phyloP scores from a whole-genome alignment of 2,888 invertebrate genomes.

The Noctua janthina region DNA sequence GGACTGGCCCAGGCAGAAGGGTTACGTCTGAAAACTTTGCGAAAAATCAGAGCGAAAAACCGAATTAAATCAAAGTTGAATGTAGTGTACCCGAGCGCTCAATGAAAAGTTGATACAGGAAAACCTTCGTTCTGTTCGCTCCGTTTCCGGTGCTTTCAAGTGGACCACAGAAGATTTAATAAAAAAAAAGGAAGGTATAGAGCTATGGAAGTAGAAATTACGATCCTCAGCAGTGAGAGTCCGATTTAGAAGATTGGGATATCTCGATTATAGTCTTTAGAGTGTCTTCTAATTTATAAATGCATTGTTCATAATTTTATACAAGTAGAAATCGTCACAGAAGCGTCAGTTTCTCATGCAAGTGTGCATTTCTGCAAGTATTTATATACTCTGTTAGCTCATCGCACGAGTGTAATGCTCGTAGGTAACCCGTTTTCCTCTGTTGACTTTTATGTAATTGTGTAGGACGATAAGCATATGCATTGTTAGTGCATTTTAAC shows the following conservation, averaged over 20 bases:
- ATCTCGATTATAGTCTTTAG: not conserved
- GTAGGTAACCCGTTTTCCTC: conserved; percentile 65
- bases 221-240: not conserved
- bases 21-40: not conserved
- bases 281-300: conserved; percentile 1
- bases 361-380: conserved; percentile 42
- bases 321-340: conserved; percentile 32
- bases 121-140: not conserved
- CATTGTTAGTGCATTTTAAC: conserved; percentile 34
- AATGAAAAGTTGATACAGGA: conserved; percentile 1
- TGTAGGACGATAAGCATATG: conserved; percentile 60
- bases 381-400: conserved; percentile 62
- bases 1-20: not conserved
- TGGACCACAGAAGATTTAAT: not conserved
- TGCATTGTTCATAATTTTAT: conserved; percentile 10
- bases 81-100: not conserved
- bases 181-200: not conserved
- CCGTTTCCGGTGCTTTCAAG: not conserved
- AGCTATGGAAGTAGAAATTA: not conserved
- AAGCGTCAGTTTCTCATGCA: conserved; percentile 42
- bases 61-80: conserved; percentile 3
- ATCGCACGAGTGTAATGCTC: conserved; percentile 57
- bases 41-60: not conserved
- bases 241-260: not conserved
- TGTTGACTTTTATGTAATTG: conserved; percentile 65